These are phyloP conservation scores for Amblyjoppa proteus DNA, from an alignment of 2,888 invertebrate genomes.

Conservation along the genomic window DNA sequence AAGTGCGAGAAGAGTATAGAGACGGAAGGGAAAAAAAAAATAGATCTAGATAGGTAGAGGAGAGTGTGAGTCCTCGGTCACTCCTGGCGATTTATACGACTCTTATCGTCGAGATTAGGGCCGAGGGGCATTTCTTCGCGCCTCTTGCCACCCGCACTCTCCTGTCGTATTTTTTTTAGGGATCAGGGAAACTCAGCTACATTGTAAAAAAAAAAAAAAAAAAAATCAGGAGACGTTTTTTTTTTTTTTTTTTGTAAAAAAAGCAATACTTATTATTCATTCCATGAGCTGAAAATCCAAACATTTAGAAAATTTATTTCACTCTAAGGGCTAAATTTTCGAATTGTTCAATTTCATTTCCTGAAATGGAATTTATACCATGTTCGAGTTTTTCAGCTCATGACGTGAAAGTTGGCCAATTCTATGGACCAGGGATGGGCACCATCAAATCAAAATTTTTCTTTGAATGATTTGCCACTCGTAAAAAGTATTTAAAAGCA, in stretches of 20 bases:
- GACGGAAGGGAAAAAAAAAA: constrained; percentile 1
- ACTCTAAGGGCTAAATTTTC: too few relatives aligned
- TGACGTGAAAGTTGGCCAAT: too few relatives aligned
- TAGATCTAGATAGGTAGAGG: constrained; percentile 51
- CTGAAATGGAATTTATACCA: too few relatives aligned
- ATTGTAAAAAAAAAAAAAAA: not conserved
- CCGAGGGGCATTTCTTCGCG: constrained; percentile 49
- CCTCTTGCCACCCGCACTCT: constrained; percentile 34
- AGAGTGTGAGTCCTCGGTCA: constrained; percentile 32
- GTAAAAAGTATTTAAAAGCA: too few relatives aligned
- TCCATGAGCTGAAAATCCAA: too few relatives aligned
- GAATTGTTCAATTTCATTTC: too few relatives aligned
- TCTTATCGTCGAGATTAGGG: constrained; percentile 58
- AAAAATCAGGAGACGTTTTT: not conserved
- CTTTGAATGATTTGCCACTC: too few relatives aligned
- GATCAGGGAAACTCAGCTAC: constrained; percentile 30
- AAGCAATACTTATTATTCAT: not conserved
- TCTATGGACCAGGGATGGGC: too few relatives aligned
- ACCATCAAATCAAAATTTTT: too few relatives aligned
- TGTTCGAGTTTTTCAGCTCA: not conserved
- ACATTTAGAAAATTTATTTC: too few relatives aligned
- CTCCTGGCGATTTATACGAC: constrained; percentile 56
- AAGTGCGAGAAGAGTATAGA: not conserved
- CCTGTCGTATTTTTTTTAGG: constrained; percentile 20
- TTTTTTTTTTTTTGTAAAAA: not conserved